Evolutionary conservation across 2,888 invertebrate species (phyloP), one percentile per base, ranked within the genome.

Genomic region (Mesoligia furuncula): DNA sequence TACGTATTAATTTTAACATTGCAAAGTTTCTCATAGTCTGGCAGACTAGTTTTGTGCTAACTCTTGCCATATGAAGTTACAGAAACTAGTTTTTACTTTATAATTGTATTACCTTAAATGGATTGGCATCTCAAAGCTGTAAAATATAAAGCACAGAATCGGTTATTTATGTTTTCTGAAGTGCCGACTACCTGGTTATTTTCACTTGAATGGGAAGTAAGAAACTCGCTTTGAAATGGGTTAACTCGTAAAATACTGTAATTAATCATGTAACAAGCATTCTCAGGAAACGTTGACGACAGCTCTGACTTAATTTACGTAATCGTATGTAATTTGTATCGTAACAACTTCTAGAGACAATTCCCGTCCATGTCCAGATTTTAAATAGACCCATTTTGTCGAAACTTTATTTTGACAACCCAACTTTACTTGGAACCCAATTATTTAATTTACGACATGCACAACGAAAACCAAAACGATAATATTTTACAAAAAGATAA

Each of bases 241-340:
- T 75, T 78, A 73, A 68, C 66, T 51, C 71, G 67, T 85, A 77
- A 86, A 85, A 72, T 69, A 79, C 64, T 73, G n/a, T 80, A 79
- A 84, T 82, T 83, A 79, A 75, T 84, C 78, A 82, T 66, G 81
- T 81, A 83, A 85, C 75, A 59, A 77, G 78, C 73, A 73, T 74
- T 81, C 79, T 80, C 71, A 84, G 81, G 83, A 83, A 85, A 85
- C 69, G 45, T 80, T 70, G 79, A 73, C 71, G 72, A 84, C 69
- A 77, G 76, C 51, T 69, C 70, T 79, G 80, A 74, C 82, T 81
- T 86, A 78, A 78, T 81, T 83, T 80, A 87, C 76, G 73, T 85
- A 87, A 88, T 80, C 51, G 61, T 71, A 81, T 81, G 81, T 81
- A 79, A 87, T 83, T 73, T 75, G 51, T 79, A 81, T 61, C 17